Base-by-base conservation (phyloP, 2,888 invertebrate species). In the Scelioninae gen. 1 region DNA sequence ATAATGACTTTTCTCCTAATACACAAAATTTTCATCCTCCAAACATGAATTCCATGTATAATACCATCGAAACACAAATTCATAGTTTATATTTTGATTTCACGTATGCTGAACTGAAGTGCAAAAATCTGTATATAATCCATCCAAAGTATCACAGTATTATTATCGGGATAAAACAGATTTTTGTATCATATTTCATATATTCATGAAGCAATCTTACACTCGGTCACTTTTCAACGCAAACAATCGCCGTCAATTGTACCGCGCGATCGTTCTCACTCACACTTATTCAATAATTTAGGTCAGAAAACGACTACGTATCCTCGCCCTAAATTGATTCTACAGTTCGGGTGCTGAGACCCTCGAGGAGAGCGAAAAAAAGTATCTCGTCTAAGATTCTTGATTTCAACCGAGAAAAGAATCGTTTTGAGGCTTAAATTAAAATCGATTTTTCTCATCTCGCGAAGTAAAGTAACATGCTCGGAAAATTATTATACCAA, bases 261-360 rank as follows among this genome's bases (percentile, higher is more conserved):
- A 85, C 83, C 85, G 72, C 83, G 82, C 84, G 86, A 86, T 87
- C 87, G 86, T 86, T 81, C 85, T 85, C 83, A 85, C 87, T 87
- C 87, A 83, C 79, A 80, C 83, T 83, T 83, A 83, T 83, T 83
- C 79, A 79, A 83, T 83, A 83, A 83, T 83, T 80, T 83, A 83
- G 83, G 75, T 80, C 76, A 75, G 71, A 79, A 71, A 83, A 83
- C 83, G 83, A 76, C 83, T 83, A 60, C 79, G 76, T 76, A 75
- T 79, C 74, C 71, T 83, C 83, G 71, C 76, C 83, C 71, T 62
- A 83, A 83, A 80, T 83, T 83, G 83, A 80, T 80, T 83, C 76
- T 66, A 71, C 71, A 75, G 76, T 83, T 76, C 79, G 34, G 62
- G 83, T 49, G 72, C 71, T 69, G 83, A 83, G 71, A 79, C 77